phyloP scores from a whole-genome alignment of 2,113 vertebrate genomes.

The Cavia porcellus region DNA sequence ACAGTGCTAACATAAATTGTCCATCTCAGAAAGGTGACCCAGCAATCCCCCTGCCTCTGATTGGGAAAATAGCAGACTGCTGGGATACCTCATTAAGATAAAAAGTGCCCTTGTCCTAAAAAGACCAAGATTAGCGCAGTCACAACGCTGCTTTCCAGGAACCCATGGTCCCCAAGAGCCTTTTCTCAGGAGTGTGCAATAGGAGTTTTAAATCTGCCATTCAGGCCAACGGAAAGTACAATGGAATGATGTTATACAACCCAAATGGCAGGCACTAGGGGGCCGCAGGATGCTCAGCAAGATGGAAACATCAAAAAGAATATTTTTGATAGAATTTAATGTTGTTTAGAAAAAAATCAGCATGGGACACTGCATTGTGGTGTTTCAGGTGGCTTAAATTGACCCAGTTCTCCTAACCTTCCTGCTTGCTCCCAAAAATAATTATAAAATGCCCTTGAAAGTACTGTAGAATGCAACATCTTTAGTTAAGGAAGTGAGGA shows the following conservation, averaged over 20 bases:
- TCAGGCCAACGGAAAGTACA: neutral
- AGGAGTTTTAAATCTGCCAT: neutral
- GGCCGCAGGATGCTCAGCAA: neutral
- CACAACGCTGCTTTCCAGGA: neutral
- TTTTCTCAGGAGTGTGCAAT: neutral
- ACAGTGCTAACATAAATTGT: neutral
- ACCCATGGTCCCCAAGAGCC: neutral
- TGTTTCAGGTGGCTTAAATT: neutral
- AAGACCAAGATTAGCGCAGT: neutral
- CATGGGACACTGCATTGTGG: neutral
- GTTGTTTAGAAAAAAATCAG: neutral
- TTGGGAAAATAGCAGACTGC: neutral
- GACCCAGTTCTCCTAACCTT: neutral
- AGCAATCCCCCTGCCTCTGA: neutral
- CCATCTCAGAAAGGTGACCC: neutral
- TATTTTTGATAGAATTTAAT: neutral
- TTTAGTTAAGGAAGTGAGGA: neutral
- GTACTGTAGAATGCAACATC: neutral
- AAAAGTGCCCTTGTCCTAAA: constrained; percentile 6
- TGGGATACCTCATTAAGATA: neutral
- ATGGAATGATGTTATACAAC: neutral
- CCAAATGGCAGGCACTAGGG: neutral
- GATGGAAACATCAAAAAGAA: neutral
- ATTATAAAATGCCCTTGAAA: neutral
- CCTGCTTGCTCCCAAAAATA: neutral